phyloP scores from a whole-genome alignment of 1,140 invertebrate genomes.

The Paraescarpia echinospica region DNA sequence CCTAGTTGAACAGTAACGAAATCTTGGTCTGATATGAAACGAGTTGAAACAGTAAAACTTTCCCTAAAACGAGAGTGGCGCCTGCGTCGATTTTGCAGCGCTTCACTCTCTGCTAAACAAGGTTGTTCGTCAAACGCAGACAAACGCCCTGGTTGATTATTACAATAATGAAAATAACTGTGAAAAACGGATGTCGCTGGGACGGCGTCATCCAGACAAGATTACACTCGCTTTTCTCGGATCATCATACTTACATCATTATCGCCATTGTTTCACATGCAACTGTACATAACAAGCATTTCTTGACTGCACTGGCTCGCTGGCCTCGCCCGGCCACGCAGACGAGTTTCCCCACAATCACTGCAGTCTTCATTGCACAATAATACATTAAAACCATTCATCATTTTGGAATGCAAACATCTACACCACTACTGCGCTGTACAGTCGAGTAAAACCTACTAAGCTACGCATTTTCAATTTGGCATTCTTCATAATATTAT shows the following conservation, averaged over 20 bases:
- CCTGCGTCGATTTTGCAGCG: background rate
- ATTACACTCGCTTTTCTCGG: background rate
- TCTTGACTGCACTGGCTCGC: background rate
- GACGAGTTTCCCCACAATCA: background rate
- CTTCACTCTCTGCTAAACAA: background rate
- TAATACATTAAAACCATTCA: constrained; percentile 2
- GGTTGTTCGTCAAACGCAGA: background rate
- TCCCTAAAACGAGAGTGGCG: background rate
- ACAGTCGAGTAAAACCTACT: background rate
- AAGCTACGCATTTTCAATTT: background rate
- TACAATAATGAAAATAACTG: background rate
- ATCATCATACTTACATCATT: background rate
- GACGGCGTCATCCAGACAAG: background rate
- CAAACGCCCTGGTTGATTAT: background rate
- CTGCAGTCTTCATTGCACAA: background rate
- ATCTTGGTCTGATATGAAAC: background rate
- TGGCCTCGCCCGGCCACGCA: background rate
- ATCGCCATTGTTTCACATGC: background rate
- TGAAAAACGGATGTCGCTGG: background rate
- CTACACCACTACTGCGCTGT: constrained; percentile 3
- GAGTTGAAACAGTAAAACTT: background rate
- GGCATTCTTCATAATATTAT: background rate
- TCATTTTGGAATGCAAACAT: constrained; percentile 6
- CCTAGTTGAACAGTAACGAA: background rate
- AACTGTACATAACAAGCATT: constrained; percentile 1